These are phyloP conservation scores for Pinctada fucata DNA, from an alignment of 2,888 invertebrate species.

Conservation along the genomic window DNA sequence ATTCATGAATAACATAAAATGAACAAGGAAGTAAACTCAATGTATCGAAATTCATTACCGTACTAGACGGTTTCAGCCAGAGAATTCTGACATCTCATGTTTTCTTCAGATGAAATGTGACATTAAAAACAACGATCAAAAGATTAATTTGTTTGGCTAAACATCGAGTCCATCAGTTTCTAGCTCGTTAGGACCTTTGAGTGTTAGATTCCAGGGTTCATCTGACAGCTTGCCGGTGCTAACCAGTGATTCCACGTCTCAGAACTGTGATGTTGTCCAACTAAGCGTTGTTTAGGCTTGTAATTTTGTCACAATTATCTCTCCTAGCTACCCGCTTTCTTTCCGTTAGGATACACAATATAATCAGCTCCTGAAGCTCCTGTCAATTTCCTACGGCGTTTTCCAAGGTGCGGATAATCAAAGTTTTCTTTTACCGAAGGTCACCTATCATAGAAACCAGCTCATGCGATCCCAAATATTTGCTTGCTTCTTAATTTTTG, in stretches of 20 bases:
- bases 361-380: neutral
- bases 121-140: constrained; percentile 6
- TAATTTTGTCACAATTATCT: constrained; percentile 16
- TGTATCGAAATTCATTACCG: neutral
- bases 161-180: constrained; percentile 2
- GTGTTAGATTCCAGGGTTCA: neutral
- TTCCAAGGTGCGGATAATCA: constrained; percentile 9
- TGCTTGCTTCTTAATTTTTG: too few species aligned
- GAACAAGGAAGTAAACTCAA: neutral
- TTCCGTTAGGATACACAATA: neutral
- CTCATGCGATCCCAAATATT: too few species aligned
- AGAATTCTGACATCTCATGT: constrained; percentile 19
- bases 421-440: neutral
- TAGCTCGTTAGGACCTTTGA: constrained; percentile 5
- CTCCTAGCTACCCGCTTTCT: neutral
- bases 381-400: constrained; percentile 1
- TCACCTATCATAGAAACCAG: neutral
- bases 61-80: neutral
- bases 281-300: neutral
- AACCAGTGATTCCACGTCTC: neutral
- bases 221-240: neutral
- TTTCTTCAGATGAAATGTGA: neutral
- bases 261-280: constrained; percentile 11
- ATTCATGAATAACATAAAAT: constrained; percentile 3
- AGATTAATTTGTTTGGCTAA: constrained; percentile 5